Base-by-base conservation (phyloP, 2,888 invertebrate species). In the Xestoiulus laeticollis region DNA sequence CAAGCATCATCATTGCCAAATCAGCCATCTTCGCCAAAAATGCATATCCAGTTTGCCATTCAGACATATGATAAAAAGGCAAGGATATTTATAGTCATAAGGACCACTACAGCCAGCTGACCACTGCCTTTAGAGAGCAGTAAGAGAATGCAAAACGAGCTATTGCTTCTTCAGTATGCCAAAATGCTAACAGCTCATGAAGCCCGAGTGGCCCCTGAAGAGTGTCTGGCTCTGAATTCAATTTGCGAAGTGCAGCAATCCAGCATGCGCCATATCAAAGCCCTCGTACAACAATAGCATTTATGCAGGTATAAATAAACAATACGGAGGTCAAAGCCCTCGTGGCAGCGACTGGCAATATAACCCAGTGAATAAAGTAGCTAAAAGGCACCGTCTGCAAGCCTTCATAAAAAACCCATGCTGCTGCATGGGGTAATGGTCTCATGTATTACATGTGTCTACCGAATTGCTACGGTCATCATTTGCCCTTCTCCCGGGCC, bases 261-360 rank as follows among this genome's bases (percentile, higher is more conserved):
- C 48, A 19, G 48, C 48, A 48, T 38, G 48, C 48, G 68, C 26
- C 68, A 14, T 22, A 59, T 26, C 48, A 26, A 14, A 68, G 26
- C 26, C 68, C 1, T 38, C 26, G 68, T 26, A 26, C 6, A 68
- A 68, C 68, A 68, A 68, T 26, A 68, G 68, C 68, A 68, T 68
- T 68, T 68, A 26, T 26, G 68, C 26, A 68, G 68, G 68, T 68
- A 68, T 68, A 68, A 68, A 68, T 68, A 68, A 68, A 68, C 68
- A 68, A 68, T 26, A 10, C 68, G 68, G 68, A 68, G 68, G 68
- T 68, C 68, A 68, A 68, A 68, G 68, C 68, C 68, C 68, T 26
- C n/a, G 68, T 68, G 68, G 59, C 59, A 59, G 59, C 59, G 59
- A 59, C 48, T 19, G 19, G 48, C 48, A 38, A 38, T 38, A 38